Conservation (phyloP, 2,888 invertebrate species). For the Brenthis daphne region DNA sequence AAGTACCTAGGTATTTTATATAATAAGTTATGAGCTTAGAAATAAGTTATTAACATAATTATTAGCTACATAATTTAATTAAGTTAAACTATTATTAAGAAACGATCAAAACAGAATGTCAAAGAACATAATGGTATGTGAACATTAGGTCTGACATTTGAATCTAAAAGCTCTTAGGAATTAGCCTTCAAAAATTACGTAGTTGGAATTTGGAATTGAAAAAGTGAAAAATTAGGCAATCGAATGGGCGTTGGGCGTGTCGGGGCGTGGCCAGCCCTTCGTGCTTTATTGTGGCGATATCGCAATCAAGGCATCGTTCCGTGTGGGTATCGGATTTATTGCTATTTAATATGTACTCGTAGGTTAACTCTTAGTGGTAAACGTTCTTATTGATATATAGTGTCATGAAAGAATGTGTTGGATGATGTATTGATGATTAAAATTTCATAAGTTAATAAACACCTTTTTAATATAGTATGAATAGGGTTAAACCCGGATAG, state of each 20-base stretch:
- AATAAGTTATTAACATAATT: too few species aligned
- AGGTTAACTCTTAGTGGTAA: neutral
- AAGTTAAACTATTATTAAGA: too few species aligned
- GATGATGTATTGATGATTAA: too few species aligned
- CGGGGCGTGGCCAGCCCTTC: slow-evolving; percentile 51
- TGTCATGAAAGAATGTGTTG: too few species aligned
- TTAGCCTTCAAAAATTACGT: slow-evolving; percentile 60
- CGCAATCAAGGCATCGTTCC: slow-evolving; percentile 25
- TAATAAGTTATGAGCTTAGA: too few species aligned
- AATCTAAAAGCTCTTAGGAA: slow-evolving; percentile 8
- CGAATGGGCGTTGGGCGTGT: slow-evolving; percentile 60
- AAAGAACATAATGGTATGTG: neutral
- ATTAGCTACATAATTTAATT: too few species aligned
- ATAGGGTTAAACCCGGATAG: too few species aligned
- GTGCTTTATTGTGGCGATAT: slow-evolving; percentile 47
- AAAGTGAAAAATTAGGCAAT: slow-evolving; percentile 56
- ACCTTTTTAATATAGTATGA: too few species aligned
- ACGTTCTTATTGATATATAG: too few species aligned
- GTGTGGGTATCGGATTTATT: slow-evolving; percentile 21
- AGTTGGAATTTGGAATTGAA: slow-evolving; percentile 68
- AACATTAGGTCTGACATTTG: neutral
- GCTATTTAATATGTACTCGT: neutral
- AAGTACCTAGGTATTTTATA: too few species aligned
- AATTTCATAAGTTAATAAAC: too few species aligned
- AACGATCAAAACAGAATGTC: neutral